Percentiles rank a stretch among this genome's conserved stretches.
These are phyloP conservation scores for Ellobius talpinus DNA, from an alignment of 2,113 vertebrate genomes.

Conservation along the genomic window DNA sequence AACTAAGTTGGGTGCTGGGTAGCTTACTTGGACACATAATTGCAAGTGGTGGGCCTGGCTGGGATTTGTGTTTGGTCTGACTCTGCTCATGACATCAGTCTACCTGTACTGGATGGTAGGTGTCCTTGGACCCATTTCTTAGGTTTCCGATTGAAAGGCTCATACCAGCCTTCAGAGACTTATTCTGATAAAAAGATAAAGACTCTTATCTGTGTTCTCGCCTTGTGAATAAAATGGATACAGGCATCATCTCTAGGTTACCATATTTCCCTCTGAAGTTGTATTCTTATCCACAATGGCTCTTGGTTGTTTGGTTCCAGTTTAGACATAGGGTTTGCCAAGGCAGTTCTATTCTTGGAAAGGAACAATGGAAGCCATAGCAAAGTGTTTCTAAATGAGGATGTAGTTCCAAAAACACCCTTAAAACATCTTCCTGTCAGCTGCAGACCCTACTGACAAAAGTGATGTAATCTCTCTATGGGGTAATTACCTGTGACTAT, in stretches of 20 bases:
- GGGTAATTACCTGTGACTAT: constrained; percentile 80
- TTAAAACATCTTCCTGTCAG: constrained; percentile 79
- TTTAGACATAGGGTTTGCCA: constrained; percentile 64
- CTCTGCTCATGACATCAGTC: background rate
- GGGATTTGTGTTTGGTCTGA: background rate
- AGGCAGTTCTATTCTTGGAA: constrained; percentile 81
- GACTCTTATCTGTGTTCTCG: background rate
- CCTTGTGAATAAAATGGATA: background rate
- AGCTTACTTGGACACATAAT: background rate
- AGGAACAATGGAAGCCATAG: constrained; percentile 70
- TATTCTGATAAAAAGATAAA: constrained; percentile 3
- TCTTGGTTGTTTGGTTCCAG: constrained; percentile 62
- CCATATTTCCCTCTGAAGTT: constrained; percentile 1
- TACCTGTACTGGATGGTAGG: background rate
- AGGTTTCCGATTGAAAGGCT: background rate
- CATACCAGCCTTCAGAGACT: background rate
- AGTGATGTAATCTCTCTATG: constrained; percentile 69
- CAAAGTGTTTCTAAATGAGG: constrained; percentile 82
- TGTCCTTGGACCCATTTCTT: background rate
- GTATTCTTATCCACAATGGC: background rate
- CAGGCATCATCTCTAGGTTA: constrained; percentile 3
- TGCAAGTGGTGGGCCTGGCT: background rate
- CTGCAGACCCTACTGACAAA: constrained; percentile 66
- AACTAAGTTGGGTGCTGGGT: background rate
- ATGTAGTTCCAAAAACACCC: constrained; percentile 78